Percentiles rank a stretch among this genome's conserved stretches.
These are phyloP conservation scores for Noctilio leporinus DNA, from an alignment of 2,113 vertebrate genomes.

Conservation along the genomic window DNA sequence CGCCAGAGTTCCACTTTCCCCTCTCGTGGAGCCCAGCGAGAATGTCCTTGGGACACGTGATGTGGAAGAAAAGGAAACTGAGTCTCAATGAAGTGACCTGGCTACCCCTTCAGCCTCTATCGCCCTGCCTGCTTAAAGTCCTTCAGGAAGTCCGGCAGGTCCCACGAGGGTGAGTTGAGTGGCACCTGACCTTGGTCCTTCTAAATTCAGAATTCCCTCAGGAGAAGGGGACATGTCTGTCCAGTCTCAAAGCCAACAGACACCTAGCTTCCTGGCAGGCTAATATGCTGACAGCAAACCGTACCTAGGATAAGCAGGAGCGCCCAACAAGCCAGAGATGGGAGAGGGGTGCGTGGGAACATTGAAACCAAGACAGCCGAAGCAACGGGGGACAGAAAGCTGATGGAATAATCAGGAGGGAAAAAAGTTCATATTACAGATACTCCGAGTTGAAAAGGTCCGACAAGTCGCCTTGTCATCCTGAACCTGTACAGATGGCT, in stretches of 20 bases:
- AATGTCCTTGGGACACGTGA: not conserved
- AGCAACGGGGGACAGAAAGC: accelerated
- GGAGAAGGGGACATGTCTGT: not conserved
- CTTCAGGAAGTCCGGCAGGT: slow-evolving; percentile 5
- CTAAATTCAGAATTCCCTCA: not conserved
- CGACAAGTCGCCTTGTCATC: not conserved
- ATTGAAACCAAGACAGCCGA: not conserved
- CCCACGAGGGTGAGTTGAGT: not conserved
- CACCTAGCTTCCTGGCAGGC: not conserved
- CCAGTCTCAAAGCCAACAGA: not conserved
- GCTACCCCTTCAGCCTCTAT: not conserved
- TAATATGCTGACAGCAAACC: not conserved
- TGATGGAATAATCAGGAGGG: not conserved
- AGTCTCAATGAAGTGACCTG: not conserved
- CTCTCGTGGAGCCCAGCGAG: not conserved
- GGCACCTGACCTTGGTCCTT: not conserved
- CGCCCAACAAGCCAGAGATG: not conserved
- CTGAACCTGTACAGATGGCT: slow-evolving; percentile 53
- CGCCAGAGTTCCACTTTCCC: not conserved
- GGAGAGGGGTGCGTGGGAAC: not conserved
- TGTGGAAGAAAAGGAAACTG: slow-evolving; percentile 48
- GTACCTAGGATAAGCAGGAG: not conserved
- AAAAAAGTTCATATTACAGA: slow-evolving; percentile 30
- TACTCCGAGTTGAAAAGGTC: slow-evolving; percentile 33
- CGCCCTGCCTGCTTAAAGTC: not conserved